Conservation (phyloP, 1,140 invertebrate genomes). For the Riptortus pedestris region DNA sequence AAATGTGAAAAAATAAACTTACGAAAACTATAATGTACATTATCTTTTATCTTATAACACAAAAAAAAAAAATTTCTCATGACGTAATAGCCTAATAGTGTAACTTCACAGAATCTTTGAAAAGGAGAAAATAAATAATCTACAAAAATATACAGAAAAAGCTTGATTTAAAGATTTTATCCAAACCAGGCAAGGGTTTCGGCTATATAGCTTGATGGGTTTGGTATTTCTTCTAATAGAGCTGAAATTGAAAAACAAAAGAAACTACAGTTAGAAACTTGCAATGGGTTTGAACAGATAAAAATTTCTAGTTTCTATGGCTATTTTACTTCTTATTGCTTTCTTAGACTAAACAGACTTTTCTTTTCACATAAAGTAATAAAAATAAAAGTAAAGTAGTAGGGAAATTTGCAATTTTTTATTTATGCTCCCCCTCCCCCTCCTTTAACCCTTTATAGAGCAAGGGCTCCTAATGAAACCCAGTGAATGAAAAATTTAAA, state of each 20-base stretch:
- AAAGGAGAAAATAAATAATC: slow-evolving; percentile 13
- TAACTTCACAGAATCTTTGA: too few relatives aligned
- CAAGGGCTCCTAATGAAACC: background rate
- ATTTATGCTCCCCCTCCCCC: background rate
- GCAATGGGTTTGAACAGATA: background rate
- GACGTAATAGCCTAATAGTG: too few relatives aligned
- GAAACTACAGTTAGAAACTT: slow-evolving; percentile 18
- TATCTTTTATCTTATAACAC: too few relatives aligned
- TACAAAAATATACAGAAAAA: slow-evolving; percentile 16
- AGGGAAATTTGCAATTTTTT: background rate
- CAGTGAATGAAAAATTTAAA: too few relatives aligned
- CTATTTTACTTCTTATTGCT: background rate
- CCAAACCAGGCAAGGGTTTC: slow-evolving; percentile 33
- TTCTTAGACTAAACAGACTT: background rate
- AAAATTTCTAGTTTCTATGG: background rate
- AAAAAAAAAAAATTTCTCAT: too few relatives aligned
- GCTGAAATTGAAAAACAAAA: slow-evolving; percentile 42
- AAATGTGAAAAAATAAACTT: too few relatives aligned
- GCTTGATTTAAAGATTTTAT: slow-evolving; percentile 1
- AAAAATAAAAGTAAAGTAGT: background rate
- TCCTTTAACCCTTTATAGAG: background rate
- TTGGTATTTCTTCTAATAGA: slow-evolving; percentile 49
- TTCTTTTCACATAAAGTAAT: background rate
- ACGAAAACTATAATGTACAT: too few relatives aligned
- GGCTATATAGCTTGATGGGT: slow-evolving; percentile 47